These are phyloP conservation scores for Planococcus citri DNA, from an alignment of 1,140 invertebrate species.

Conservation along the genomic window DNA sequence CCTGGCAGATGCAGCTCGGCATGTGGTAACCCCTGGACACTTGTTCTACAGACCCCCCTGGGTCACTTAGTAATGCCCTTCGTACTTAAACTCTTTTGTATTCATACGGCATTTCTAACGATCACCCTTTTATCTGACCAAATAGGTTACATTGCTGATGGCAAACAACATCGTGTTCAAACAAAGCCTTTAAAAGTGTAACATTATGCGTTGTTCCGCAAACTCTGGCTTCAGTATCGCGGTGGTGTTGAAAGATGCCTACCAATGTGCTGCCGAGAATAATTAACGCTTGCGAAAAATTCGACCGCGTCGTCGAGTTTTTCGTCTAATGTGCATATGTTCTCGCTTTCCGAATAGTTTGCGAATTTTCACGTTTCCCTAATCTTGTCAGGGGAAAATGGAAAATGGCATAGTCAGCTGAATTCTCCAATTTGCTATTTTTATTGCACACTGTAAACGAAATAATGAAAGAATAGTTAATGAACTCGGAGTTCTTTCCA, in stretches of 20 bases:
- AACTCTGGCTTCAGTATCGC: neutral
- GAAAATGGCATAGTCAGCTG: no score
- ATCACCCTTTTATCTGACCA: constrained; percentile 20
- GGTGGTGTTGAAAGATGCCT: neutral
- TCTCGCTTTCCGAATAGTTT: neutral
- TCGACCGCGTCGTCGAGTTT: neutral
- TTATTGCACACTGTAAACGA: no score
- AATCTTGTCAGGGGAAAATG: no score
- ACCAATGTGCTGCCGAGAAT: neutral
- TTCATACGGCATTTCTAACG: constrained; percentile 20
- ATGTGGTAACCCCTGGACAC: constrained; percentile 19
- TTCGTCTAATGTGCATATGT: neutral
- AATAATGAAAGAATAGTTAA: no score
- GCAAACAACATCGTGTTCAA: constrained; percentile 20
- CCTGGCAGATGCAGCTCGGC: constrained; percentile 16
- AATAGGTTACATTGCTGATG: constrained; percentile 15
- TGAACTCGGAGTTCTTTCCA: no score
- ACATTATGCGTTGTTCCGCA: neutral
- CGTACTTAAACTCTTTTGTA: constrained; percentile 19
- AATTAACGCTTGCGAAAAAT: neutral
- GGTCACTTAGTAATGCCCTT: constrained; percentile 16
- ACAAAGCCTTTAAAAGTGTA: constrained; percentile 4
- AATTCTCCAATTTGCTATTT: no score
- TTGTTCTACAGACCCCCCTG: constrained; percentile 19
- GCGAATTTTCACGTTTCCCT: neutral